Evolutionary conservation across 1,140 invertebrate species (phyloP).

Genomic region (Notospermus geniculatus): DNA sequence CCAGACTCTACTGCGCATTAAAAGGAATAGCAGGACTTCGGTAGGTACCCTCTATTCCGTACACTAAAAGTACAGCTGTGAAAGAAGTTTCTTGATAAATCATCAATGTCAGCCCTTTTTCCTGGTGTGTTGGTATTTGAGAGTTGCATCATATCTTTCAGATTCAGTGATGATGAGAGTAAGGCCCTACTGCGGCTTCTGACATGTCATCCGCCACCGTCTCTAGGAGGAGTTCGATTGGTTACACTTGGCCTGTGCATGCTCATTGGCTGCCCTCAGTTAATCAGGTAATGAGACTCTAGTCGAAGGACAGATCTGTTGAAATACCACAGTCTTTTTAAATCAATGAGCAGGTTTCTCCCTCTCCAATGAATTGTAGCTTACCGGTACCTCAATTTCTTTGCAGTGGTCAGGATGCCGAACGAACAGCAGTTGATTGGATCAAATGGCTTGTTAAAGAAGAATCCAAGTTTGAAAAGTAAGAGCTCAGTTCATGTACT

Average conservation of each 20-base stretch:
- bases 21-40: constrained; percentile 89
- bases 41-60: constrained; percentile 59
- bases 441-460: constrained; percentile 89
- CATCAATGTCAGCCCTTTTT: neutral
- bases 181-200: constrained; percentile 77
- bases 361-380: too few relatives aligned
- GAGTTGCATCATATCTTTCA: constrained; percentile 35
- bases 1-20: constrained; percentile 86
- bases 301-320: too few relatives aligned
- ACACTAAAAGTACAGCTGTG: neutral
- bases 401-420: constrained; percentile 67
- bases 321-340: too few relatives aligned
- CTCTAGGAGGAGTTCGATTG: constrained; percentile 85
- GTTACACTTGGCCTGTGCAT: constrained; percentile 91
- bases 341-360: too few relatives aligned
- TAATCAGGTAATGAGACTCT: constrained; percentile 62
- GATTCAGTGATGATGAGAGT: constrained; percentile 91
- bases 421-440: constrained; percentile 90
- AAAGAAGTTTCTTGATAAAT: neutral
- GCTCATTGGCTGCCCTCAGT: constrained; percentile 88
- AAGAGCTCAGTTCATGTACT: too few relatives aligned
- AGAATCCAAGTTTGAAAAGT: constrained; percentile 71
- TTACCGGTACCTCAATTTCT: constrained; percentile 12
- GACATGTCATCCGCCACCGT: constrained; percentile 85
- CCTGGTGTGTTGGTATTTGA: neutral